Percentiles rank a stretch among this genome's conserved stretches.
phyloP scores from a whole-genome alignment of 2,797 vertebrate genomes.

The Chromobotia macracanthus region DNA sequence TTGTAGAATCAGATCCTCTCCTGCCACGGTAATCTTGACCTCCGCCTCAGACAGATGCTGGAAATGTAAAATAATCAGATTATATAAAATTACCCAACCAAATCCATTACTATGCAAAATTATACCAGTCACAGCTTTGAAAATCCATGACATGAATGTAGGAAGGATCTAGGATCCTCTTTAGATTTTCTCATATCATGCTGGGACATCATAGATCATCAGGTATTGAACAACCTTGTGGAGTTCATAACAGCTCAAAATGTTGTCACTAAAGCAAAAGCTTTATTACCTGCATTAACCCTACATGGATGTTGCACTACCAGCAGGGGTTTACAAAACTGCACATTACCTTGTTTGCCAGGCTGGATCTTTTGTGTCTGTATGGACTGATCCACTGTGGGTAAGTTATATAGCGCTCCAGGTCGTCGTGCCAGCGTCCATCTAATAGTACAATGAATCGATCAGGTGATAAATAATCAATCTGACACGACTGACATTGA shows the following conservation, averaged over 20 bases:
- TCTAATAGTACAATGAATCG: slow-evolving; percentile 52
- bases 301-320: no score
- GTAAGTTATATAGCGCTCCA: slow-evolving; percentile 70
- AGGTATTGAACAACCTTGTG: background rate
- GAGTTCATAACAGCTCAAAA: no score
- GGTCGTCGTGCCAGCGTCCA: slow-evolving; percentile 45
- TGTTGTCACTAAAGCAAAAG: no score
- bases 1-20: slow-evolving; percentile 83
- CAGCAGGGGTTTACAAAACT: background rate
- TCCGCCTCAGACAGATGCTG: slow-evolving; percentile 82
- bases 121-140: background rate
- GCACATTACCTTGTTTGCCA: slow-evolving; percentile 66
- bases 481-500: background rate
- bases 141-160: background rate
- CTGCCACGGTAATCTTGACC: slow-evolving; percentile 83
- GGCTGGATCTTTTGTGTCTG: slow-evolving; percentile 67
- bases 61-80: slow-evolving; percentile 6
- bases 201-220: background rate
- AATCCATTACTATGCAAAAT: background rate
- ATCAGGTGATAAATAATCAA: slow-evolving; percentile 12
- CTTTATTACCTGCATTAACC: no score
- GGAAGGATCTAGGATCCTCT: no score
- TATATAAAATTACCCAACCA: slow-evolving; percentile 7
- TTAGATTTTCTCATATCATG: no score
- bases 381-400: slow-evolving; percentile 73